Percentiles rank a stretch among this genome's conserved stretches.
These are phyloP conservation scores for Lethocerus indicus DNA, from an alignment of 1,140 invertebrate genomes.

Conservation along the genomic window DNA sequence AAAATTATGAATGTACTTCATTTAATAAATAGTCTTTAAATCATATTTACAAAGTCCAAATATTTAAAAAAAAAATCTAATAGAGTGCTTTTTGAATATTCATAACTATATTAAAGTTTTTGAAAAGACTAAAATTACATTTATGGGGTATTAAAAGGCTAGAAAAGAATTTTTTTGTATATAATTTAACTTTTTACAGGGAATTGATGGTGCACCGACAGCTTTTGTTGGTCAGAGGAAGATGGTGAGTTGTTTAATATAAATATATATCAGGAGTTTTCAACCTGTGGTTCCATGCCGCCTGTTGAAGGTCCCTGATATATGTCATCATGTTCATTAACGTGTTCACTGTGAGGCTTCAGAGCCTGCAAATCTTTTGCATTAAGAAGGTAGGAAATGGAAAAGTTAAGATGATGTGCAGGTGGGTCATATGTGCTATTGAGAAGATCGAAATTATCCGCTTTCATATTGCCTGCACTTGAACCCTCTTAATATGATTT, in stretches of 20 bases:
- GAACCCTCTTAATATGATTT: too few species aligned
- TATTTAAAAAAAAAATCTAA: neutral
- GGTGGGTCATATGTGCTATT: too few species aligned
- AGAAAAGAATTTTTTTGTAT: neutral
- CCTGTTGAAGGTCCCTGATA: neutral
- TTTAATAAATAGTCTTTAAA: too few species aligned
- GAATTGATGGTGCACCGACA: constrained; percentile 11
- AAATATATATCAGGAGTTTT: too few species aligned
- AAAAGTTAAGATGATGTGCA: neutral
- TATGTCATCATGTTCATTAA: neutral
- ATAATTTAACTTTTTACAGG: constrained; percentile 11
- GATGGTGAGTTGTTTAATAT: constrained; percentile 12
- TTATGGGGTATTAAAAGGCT: neutral
- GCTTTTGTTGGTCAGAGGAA: constrained; percentile 15
- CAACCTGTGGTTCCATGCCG: too few species aligned
- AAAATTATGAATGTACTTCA: too few species aligned
- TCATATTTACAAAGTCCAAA: neutral
- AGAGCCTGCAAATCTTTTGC: neutral
- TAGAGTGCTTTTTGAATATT: neutral
- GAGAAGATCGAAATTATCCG: too few species aligned
- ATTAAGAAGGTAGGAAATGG: neutral
- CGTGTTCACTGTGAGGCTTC: neutral
- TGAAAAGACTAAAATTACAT: neutral
- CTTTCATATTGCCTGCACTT: too few species aligned
- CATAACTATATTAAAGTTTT: neutral